Conservation (phyloP, 1,140 invertebrate species). For the Cataglyphis hispanica region DNA sequence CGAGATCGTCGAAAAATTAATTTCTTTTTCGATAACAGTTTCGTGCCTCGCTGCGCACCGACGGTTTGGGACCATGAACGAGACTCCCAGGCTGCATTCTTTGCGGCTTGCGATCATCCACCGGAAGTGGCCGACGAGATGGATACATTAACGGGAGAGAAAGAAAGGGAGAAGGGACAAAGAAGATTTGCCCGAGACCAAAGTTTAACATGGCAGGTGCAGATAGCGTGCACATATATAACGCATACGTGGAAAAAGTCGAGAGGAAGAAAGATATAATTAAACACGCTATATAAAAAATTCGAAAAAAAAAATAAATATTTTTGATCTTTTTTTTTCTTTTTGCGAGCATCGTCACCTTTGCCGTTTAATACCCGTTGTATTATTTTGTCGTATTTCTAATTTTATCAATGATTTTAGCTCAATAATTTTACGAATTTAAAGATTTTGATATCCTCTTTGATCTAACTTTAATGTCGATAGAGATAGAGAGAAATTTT, state of each 20-base stretch:
- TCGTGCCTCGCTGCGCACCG: slow-evolving; percentile 74
- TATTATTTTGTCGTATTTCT: neutral
- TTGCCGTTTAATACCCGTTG: slow-evolving; percentile 19
- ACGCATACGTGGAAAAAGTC: neutral
- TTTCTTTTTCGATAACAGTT: slow-evolving; percentile 77
- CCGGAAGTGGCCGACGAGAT: slow-evolving; percentile 70
- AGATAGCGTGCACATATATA: neutral
- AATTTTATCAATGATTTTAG: neutral
- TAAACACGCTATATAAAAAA: neutral
- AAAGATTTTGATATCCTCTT: neutral
- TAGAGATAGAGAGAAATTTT: neutral
- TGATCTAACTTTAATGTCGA: slow-evolving; percentile 27
- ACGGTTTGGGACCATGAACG: slow-evolving; percentile 65
- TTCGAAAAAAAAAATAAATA: slow-evolving; percentile 62
- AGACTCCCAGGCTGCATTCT: slow-evolving; percentile 50
- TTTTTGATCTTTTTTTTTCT: slow-evolving; percentile 73
- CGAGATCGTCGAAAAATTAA: slow-evolving; percentile 74
- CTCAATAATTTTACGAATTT: neutral
- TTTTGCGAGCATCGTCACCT: slow-evolving; percentile 12
- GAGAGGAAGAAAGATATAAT: neutral
- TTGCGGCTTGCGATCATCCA: slow-evolving; percentile 56
- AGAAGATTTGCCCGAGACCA: slow-evolving; percentile 58
- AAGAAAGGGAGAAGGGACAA: slow-evolving; percentile 29
- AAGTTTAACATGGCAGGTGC: slow-evolving; percentile 28
- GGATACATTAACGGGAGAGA: slow-evolving; percentile 26